Base-by-base conservation (phyloP, 2,113 vertebrate genomes). In the Narcine bancroftii region DNA sequence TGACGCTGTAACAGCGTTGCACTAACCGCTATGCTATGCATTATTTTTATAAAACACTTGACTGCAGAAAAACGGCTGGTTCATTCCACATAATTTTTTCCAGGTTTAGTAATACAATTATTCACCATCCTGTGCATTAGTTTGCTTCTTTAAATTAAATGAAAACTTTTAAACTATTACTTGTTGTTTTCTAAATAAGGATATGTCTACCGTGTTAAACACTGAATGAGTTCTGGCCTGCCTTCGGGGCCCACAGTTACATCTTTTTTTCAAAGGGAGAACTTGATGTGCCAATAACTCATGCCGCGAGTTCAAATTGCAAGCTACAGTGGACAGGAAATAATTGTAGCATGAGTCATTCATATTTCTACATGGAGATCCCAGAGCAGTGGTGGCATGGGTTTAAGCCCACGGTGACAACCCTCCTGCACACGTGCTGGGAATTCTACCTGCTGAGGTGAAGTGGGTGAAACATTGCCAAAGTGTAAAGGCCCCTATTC, bases 111-210 rank as follows among this genome's bases (percentile, higher is more conserved):
- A 63, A 89, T 89, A 24, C n/a, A 65, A 69, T 69, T 66, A 91
- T 10, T 45, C 63, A 66, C 60, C 3, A 42, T 1, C 42, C 89
- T 24, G 26, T 33, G 24, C 21, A 45, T 91, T 24, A 29, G 13
- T 91, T 69, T 24, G 39, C 36, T 33, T 47, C 60, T 66, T 47
- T 47, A 91, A 91, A 91, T 91, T 91, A 91, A 91, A 91, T 91
- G 89, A 69, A 69, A 69, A 42, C 89, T 45, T 66, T 69, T 91
- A 11, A 91, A 91, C 63, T 91, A 66, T 91, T 47, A 91, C 47
- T 69, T 45, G 3, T 45, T 91, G 63, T 69, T 47, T 91, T 69
- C 63, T 91, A 69, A 91, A 71, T 65, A 47, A 42, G 89, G 63
- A 91, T 53, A 36, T 69, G 89, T 47, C 39, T 47, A 33, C 42